A percentile compares a stretch with the other conserved stretches of the same genome.
These are phyloP conservation scores for Myodes glareolus DNA, from an alignment of 2,113 vertebrate genomes.

Conservation along the genomic window DNA sequence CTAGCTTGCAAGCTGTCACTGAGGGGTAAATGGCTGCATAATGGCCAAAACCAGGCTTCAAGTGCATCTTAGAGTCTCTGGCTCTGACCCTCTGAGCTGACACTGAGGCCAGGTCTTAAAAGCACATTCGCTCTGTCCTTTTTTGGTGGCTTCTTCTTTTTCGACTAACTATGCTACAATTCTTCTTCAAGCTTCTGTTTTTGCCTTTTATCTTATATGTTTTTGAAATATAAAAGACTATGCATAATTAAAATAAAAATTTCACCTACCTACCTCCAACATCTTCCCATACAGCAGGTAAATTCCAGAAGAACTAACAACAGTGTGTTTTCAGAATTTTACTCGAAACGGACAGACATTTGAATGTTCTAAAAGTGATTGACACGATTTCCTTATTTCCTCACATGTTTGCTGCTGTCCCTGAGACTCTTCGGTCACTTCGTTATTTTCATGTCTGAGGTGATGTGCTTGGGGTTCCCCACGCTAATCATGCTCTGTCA, in stretches of 20 bases:
- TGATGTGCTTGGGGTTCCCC: background rate
- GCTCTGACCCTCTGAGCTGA: slow-evolving; percentile 63
- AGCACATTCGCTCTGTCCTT: slow-evolving; percentile 34
- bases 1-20: slow-evolving; percentile 51
- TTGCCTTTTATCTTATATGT: background rate
- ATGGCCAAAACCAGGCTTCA: slow-evolving; percentile 26
- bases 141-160: slow-evolving; percentile 11
- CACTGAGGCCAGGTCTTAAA: background rate
- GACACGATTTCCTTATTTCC: background rate
- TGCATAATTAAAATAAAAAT: slow-evolving; percentile 31
- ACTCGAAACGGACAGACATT: background rate
- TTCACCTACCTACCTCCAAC: background rate
- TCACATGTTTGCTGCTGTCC: background rate
- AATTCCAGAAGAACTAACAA: background rate
- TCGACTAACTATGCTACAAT: background rate
- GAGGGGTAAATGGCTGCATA: slow-evolving; percentile 56
- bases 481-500: background rate
- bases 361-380: background rate
- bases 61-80: slow-evolving; percentile 27
- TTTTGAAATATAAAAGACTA: background rate
- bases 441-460: background rate
- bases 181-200: background rate
- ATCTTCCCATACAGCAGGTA: background rate
- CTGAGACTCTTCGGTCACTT: background rate
- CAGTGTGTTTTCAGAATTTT: background rate